Evolutionary conservation across 2,888 invertebrate genomes (phyloP), one percentile per base, ranked within the genome.

Genomic region (Drosophila anomelani): DNA sequence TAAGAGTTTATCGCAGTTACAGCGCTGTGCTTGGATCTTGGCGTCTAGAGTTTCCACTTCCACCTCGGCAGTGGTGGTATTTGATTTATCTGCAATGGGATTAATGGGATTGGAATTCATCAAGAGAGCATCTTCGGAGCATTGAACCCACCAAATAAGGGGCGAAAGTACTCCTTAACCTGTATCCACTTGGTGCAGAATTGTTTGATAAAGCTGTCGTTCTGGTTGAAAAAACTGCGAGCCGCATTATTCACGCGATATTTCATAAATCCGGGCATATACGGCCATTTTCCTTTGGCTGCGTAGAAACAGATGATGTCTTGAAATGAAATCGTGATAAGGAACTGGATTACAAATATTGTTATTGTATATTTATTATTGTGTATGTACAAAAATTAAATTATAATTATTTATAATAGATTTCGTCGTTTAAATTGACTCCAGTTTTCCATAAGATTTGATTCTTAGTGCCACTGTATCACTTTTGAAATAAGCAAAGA

Each of bases 261-360:
- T 68, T 92, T 91, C 90, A 93, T 90, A 51, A 91, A 91, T 1
- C 91, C 82, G 15, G 92, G 93, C 55, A 92, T 89, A 71, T 91
- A 92, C 0, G 92, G 92, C 92, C 92, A 92, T 60, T 92, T 92
- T 5, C 92, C 92, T 64, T 91, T 93, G 3, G 93, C 92, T 46
- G 92, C 92, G 79, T 90, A 92, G 67, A 90, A 91, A 60, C 92
- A 92, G 56, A 92, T 85, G 3, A 92, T 92, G 67, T 93, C 92
- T 92, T 15, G 6, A 23, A 53, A 13, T 20, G 10, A 15, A 51
- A 34, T 15, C 20, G 20, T 3, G 9, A 51, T 29, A 8, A 5
- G 32, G 20, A 34, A 7, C 8, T 29, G 10, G 3, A 26, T 46
- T 26, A 46, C 9, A 46, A 46, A 26, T 6, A 1, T 29, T 20